These are phyloP conservation scores for Mola mola DNA, from an alignment of 2,113 vertebrate genomes.

Conservation along the genomic window DNA sequence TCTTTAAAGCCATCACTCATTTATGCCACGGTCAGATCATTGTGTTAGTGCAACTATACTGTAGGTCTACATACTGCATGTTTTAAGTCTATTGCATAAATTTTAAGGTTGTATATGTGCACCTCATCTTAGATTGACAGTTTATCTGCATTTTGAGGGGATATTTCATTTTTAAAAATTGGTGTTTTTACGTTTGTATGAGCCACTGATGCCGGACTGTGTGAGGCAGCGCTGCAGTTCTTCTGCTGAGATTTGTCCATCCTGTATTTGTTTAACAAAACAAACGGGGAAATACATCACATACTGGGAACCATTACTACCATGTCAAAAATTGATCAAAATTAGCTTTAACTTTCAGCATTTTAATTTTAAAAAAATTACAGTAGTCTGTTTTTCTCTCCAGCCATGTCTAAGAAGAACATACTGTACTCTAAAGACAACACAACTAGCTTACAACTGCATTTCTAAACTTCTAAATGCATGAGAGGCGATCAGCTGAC, in stretches of 20 bases:
- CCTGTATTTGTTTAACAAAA: conserved; percentile 79
- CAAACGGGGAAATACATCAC: background rate
- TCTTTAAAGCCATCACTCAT: background rate
- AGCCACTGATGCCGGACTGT: conserved; percentile 88
- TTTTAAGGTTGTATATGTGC: background rate
- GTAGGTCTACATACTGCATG: too few species aligned
- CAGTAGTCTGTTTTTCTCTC: too few species aligned
- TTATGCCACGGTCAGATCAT: background rate
- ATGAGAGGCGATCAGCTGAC: too few species aligned
- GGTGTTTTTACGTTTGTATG: conserved; percentile 87
- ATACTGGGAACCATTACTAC: too few species aligned
- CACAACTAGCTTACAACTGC: background rate
- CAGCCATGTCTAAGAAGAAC: background rate
- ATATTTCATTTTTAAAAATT: background rate
- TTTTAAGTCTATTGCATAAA: too few species aligned
- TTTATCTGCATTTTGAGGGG: background rate
- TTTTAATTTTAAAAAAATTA: too few species aligned
- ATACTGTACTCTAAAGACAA: background rate
- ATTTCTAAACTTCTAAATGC: too few species aligned
- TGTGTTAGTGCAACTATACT: background rate
- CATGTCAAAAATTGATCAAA: too few species aligned
- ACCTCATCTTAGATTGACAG: background rate
- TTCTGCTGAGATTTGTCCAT: conserved; percentile 92
- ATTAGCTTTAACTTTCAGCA: too few species aligned
- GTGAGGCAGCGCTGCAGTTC: conserved; percentile 94